Percentiles rank a stretch among this genome's conserved stretches.
Conservation (phyloP, 2,113 vertebrate species). For the Perognathus longimembris region DNA sequence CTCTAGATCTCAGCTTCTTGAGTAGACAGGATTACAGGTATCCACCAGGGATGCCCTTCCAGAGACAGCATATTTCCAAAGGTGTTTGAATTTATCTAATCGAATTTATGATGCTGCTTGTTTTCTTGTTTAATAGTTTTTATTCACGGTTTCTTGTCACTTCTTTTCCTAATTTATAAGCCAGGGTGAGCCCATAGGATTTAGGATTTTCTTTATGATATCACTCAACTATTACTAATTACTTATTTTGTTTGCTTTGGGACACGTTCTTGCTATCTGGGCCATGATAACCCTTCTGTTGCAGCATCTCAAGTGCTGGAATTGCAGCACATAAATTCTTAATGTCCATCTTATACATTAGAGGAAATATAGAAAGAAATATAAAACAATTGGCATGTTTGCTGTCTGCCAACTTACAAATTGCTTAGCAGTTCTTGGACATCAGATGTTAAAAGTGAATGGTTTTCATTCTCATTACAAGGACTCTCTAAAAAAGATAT, state of each 20-base stretch:
- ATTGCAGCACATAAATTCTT: background rate
- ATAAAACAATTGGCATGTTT: background rate
- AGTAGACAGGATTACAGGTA: too few species aligned
- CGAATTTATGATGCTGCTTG: constrained; percentile 3
- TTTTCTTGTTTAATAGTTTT: constrained; percentile 59
- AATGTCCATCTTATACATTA: background rate
- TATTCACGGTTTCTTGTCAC: background rate
- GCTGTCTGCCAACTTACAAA: constrained; percentile 12
- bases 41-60: background rate
- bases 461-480: constrained; percentile 57
- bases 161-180: constrained; percentile 22
- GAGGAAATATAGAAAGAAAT: background rate
- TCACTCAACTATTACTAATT: background rate
- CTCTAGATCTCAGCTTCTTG: too few species aligned
- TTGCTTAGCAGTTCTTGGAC: constrained; percentile 54
- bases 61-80: constrained; percentile 69
- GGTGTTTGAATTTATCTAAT: constrained; percentile 62
- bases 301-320: too few species aligned
- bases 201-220: background rate
- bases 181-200: background rate
- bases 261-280: background rate
- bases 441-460: constrained; percentile 44
- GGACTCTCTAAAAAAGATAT: constrained; percentile 34
- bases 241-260: too few species aligned
- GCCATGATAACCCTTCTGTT: background rate